These are phyloP conservation scores for Malaclemys terrapin DNA, from an alignment of 2,113 vertebrate genomes.

Conservation along the genomic window DNA sequence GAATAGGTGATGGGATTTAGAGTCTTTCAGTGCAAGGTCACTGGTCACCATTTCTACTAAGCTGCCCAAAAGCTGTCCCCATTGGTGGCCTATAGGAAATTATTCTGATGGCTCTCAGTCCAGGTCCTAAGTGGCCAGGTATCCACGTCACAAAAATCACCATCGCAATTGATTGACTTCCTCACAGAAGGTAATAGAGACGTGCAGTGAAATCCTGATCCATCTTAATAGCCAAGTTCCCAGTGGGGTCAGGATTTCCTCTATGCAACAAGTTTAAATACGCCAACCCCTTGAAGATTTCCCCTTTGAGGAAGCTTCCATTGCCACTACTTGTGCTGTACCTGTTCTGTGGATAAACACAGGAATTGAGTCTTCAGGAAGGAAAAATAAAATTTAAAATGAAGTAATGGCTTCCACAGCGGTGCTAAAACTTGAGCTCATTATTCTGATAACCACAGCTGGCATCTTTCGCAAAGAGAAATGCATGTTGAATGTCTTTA, in stretches of 20 bases:
- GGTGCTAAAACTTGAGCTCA: not conserved
- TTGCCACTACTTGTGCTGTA: not conserved
- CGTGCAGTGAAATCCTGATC: accelerated
- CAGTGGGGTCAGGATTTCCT: not conserved
- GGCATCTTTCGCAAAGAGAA: constrained; percentile 62
- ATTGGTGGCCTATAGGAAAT: not conserved
- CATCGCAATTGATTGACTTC: not conserved
- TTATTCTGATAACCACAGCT: constrained; percentile 48
- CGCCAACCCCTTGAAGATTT: not conserved
- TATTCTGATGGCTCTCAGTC: not conserved
- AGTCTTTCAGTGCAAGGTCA: not conserved
- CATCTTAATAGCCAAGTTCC: not conserved
- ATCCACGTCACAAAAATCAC: not conserved
- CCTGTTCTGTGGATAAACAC: constrained; percentile 57
- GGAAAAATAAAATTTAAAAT: not conserved
- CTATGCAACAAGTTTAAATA: not conserved
- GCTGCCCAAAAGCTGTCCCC: not conserved
- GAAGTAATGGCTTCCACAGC: constrained; percentile 21
- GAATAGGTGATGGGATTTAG: not conserved
- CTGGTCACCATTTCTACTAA: not conserved
- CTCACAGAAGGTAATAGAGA: not conserved
- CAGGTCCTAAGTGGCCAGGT: accelerated
- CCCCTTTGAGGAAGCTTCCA: constrained; percentile 9
- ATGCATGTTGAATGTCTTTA: not conserved
- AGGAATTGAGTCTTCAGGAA: constrained; percentile 2